Conservation (phyloP, 2,888 invertebrate genomes). For the Silvanus unidentatus region DNA sequence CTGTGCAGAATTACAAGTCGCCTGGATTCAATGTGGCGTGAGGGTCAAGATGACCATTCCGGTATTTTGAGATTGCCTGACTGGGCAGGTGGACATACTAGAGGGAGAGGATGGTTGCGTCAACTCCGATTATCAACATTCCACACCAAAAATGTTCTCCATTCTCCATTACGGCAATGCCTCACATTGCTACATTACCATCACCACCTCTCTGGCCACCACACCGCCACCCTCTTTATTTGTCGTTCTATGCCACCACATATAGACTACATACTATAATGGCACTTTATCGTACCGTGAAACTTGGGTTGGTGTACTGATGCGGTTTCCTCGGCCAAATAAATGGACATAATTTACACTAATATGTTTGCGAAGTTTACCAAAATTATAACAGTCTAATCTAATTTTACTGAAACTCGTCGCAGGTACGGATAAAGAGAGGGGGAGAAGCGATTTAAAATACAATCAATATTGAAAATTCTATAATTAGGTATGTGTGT, state of each 20-base stretch:
- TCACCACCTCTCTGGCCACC: slow-evolving; percentile 14
- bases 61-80: slow-evolving; percentile 32
- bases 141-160: slow-evolving; percentile 38
- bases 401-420: too few species aligned
- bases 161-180: slow-evolving; percentile 35
- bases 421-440: too few species aligned
- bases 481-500: too few species aligned
- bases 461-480: too few species aligned
- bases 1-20: slow-evolving; percentile 21
- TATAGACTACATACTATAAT: not conserved
- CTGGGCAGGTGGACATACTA: slow-evolving; percentile 24
- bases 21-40: slow-evolving; percentile 17
- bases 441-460: too few species aligned
- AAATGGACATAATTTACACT: slow-evolving; percentile 30
- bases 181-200: slow-evolving; percentile 26
- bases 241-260: not conserved
- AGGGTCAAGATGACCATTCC: slow-evolving; percentile 36
- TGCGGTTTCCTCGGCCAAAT: slow-evolving; percentile 24
- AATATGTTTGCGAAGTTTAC: slow-evolving; percentile 17
- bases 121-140: slow-evolving; percentile 42
- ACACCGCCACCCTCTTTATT: slow-evolving; percentile 4
- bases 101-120: slow-evolving; percentile 18
- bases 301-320: slow-evolving; percentile 24
- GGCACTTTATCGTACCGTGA: slow-evolving; percentile 20
- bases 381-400: slow-evolving; percentile 10